Evolutionary conservation across 2,797 vertebrate species (phyloP), one percentile per base, ranked within the genome.

Genomic region (Sciurus vulgaris): DNA sequence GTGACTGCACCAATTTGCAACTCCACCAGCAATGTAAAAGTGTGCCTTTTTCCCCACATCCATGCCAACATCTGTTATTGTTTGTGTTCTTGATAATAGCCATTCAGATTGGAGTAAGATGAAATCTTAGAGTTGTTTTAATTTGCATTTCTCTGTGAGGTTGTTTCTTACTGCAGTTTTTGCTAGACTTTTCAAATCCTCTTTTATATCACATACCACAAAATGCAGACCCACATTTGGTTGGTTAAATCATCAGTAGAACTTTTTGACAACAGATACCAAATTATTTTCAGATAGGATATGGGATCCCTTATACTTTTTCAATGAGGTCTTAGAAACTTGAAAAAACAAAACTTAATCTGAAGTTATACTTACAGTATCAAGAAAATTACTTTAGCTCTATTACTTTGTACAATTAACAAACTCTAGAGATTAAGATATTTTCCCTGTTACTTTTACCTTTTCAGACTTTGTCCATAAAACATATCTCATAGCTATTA

Each of bases 391-490:
- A 69, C 47, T 77, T 76, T 74, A 77, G 30, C 22, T 70, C 51
- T 89, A 35, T 89, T 89, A 70, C 14, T 93, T 86, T 91, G 65
- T 69, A 87, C 70, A 84, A 76, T 63, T 89, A 84, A 92, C 11
- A 70, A 96, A 69, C 28, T 70, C 14, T 73, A 72, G 38, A 83
- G 38, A 85, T 61, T 77, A 91, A 97, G 90, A 86, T 73, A 7
- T 51, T 56, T 56, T 56, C 20, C 54, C 54, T 28, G 95, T 73
- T 61, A 2, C 79, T 97, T 69, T 87, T 73, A 69, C 67, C n/a
- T 83, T 87, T 89, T 90, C 3, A 67, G 79, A 63, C 93, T 95
- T 92, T 94, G 54, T 79, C 61, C 28, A 30, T 91, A 49, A 91
- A 89, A 81, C 33, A 76, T 14, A 82, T 59, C 49, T 74, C 26